Conservation (phyloP, 2,797 vertebrate genomes). For the Premnoplex brunnescens region DNA sequence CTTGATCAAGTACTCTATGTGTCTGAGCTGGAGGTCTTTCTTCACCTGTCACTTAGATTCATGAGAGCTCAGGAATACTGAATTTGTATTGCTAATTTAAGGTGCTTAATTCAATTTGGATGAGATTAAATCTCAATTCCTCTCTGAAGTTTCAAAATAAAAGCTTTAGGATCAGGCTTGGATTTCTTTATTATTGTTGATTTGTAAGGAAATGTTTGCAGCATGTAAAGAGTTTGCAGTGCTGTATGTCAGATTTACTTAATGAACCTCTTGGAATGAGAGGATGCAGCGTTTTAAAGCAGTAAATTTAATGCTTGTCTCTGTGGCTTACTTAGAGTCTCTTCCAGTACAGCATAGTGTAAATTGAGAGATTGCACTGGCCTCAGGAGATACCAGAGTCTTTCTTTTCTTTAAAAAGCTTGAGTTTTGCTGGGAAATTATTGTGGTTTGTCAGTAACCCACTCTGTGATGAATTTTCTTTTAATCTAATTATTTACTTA, state of each 20-base stretch:
- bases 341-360: background rate
- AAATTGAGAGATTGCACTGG: background rate
- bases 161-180: background rate
- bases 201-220: background rate
- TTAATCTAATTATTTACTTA: background rate
- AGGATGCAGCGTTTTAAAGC: background rate
- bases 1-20: constrained; percentile 47
- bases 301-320: background rate
- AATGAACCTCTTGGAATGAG: background rate
- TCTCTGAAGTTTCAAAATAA: constrained; percentile 28
- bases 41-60: constrained; percentile 46
- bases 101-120: constrained; percentile 71
- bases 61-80: constrained; percentile 35
- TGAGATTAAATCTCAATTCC: constrained; percentile 73
- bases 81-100: constrained; percentile 72
- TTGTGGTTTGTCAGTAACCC: background rate
- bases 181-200: constrained; percentile 4
- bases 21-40: constrained; percentile 51
- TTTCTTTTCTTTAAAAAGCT: background rate
- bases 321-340: background rate
- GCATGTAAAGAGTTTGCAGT: background rate
- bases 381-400: background rate
- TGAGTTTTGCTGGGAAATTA: background rate
- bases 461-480: background rate
- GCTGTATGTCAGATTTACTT: background rate